These are phyloP conservation scores for Gonioctena quinquepunctata DNA, from an alignment of 1,140 invertebrate genomes.

Conservation along the genomic window DNA sequence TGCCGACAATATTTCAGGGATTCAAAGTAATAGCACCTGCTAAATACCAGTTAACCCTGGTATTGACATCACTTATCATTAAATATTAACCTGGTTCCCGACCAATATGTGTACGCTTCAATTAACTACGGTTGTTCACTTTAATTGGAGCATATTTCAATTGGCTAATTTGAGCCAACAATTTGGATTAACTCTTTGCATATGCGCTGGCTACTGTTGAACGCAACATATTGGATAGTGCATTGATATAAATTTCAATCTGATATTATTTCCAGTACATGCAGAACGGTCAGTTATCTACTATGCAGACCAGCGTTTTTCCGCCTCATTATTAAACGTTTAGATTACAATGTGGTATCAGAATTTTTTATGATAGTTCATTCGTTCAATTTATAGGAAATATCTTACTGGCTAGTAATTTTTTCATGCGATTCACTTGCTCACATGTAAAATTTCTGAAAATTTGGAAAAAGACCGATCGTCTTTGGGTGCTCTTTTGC, in stretches of 20 bases:
- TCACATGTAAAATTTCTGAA: no score
- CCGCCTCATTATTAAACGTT: neutral
- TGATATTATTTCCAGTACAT: neutral
- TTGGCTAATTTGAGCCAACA: constrained; percentile 25
- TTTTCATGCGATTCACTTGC: no score
- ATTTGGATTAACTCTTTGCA: constrained; percentile 26
- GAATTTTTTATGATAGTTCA: no score
- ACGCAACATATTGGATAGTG: constrained; percentile 1
- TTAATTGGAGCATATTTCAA: constrained; percentile 46
- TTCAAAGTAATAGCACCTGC: constrained; percentile 41
- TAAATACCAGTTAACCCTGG: constrained; percentile 46
- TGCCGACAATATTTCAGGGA: constrained; percentile 19
- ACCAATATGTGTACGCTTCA: constrained; percentile 46
- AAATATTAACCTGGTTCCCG: constrained; percentile 44
- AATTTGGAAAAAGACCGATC: no score
- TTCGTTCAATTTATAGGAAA: no score
- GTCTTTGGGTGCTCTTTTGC: no score
- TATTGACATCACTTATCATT: constrained; percentile 48
- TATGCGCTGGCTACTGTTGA: constrained; percentile 3
- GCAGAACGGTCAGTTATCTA: neutral
- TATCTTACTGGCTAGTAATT: no score
- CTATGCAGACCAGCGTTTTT: neutral
- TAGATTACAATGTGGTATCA: no score
- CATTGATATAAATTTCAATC: constrained; percentile 4
- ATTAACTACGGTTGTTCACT: constrained; percentile 46